Percentiles rank a stretch among this genome's conserved stretches.
Evolutionary conservation across 1,140 invertebrate genomes (phyloP).

Genomic region (Penaeus indicus): DNA sequence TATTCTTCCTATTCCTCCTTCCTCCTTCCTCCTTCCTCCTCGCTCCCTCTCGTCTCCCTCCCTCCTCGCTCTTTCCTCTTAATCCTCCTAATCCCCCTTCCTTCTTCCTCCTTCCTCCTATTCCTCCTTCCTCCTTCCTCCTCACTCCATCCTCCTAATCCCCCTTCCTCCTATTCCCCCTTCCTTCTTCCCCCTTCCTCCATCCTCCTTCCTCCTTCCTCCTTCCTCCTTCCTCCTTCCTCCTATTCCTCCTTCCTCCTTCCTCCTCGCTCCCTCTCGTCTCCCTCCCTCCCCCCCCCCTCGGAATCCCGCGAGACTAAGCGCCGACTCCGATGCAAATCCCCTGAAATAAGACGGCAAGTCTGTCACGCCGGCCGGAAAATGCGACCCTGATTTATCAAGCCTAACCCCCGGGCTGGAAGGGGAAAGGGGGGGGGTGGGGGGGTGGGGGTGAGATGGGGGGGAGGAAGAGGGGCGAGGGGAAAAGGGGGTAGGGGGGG

Average conservation of each 20-base stretch:
- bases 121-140: neutral
- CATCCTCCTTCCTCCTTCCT: neutral
- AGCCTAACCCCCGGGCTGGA: slow-evolving; percentile 1
- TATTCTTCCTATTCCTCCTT: neutral
- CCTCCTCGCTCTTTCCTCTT: neutral
- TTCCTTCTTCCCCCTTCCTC: neutral
- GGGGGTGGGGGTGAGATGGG: neutral
- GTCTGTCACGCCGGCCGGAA: slow-evolving; percentile 49
- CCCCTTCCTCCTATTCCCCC: neutral
- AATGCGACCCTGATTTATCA: slow-evolving; percentile 61
- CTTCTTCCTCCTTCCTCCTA: too few species aligned
- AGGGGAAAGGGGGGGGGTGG: neutral
- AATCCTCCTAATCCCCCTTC: neutral
- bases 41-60: neutral
- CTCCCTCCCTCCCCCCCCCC: neutral
- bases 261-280: too few species aligned
- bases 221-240: neutral
- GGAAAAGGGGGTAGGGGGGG: neutral
- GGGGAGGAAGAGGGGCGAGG: neutral
- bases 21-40: neutral
- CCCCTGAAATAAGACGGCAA: slow-evolving; percentile 59
- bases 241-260: too few species aligned
- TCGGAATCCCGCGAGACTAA: slow-evolving; percentile 32
- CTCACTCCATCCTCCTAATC: neutral
- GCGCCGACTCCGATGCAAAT: slow-evolving; percentile 60